These are phyloP conservation scores for Mythimna pallens DNA, from an alignment of 2,888 invertebrate species.

Conservation along the genomic window DNA sequence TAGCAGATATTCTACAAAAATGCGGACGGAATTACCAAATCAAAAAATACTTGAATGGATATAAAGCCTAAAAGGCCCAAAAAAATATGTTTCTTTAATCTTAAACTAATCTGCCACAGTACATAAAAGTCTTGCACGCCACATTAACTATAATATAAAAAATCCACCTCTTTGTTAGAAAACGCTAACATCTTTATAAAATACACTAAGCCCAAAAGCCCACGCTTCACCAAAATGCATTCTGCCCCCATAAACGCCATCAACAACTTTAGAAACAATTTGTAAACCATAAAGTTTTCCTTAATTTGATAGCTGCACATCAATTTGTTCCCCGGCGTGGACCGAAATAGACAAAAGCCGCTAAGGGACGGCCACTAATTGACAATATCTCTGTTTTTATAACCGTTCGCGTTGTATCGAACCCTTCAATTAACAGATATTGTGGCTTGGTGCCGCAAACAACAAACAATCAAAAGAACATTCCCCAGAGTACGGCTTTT, in stretches of 20 bases:
- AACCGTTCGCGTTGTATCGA: conserved; percentile 74
- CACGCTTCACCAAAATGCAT: conserved; percentile 43
- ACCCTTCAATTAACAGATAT: conserved; percentile 83
- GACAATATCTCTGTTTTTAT: conserved; percentile 82
- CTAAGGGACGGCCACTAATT: conserved; percentile 77
- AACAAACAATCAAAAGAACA: conserved; percentile 77
- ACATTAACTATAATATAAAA: conserved; percentile 5
- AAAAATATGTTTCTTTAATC: not conserved
- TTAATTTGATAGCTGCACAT: conserved; percentile 76
- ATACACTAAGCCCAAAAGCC: conserved; percentile 19
- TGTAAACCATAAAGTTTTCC: conserved; percentile 72
- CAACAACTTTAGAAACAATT: conserved; percentile 74
- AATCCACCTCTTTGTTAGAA: conserved; percentile 21
- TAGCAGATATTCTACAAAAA: not conserved
- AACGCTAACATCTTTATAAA: conserved; percentile 33
- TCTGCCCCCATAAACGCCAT: conserved; percentile 35
- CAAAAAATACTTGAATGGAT: not conserved
- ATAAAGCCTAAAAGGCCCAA: not conserved
- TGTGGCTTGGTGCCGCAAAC: conserved; percentile 71
- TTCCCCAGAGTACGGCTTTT: conserved; percentile 66
- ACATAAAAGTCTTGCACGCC: not conserved
- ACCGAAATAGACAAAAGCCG: conserved; percentile 75
- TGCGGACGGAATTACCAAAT: not conserved
- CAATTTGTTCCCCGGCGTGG: conserved; percentile 74
- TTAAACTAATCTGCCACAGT: not conserved